phyloP scores from a whole-genome alignment of 2,113 vertebrate species.

The Pipra filicauda region DNA sequence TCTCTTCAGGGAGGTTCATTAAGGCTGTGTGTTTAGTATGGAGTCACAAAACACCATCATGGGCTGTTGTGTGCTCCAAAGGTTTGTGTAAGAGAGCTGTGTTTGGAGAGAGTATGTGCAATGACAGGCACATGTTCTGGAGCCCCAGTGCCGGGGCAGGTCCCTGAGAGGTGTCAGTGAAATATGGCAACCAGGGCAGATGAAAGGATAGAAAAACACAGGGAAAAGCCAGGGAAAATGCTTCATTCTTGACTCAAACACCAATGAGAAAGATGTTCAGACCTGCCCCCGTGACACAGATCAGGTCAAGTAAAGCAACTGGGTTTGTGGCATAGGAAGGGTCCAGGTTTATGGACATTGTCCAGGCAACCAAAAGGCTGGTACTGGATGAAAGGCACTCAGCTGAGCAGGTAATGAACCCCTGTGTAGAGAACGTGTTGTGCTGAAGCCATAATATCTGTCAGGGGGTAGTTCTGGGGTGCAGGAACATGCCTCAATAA shows the following conservation, averaged over 20 bases:
- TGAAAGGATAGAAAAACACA: not conserved
- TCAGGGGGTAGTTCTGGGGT: not conserved
- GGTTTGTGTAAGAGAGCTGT: not conserved
- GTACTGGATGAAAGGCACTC: not conserved
- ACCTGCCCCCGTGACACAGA: not conserved
- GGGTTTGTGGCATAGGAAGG: not conserved
- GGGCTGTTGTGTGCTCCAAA: not conserved
- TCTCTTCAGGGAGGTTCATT: not conserved
- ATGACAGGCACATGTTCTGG: fast-evolving
- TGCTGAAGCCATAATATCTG: not conserved
- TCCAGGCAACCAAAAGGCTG: not conserved
- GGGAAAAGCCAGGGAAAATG: not conserved
- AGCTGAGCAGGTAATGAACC: not conserved
- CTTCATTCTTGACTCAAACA: not conserved
- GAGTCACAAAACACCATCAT: not conserved
- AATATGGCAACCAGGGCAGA: not conserved
- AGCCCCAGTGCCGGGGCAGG: not conserved
- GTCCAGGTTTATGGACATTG: not conserved
- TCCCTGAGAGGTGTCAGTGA: not conserved
- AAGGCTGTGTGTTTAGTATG: not conserved
- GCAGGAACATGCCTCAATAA: fast-evolving
- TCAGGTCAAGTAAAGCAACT: not conserved
- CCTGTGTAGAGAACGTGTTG: fast-evolving
- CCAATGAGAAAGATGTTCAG: not conserved
- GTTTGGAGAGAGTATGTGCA: fast-evolving